A percentile compares a stretch with the other conserved stretches of the same genome.
Evolutionary conservation across 2,113 vertebrate species (phyloP).

Genomic region (Cheilinus undulatus): DNA sequence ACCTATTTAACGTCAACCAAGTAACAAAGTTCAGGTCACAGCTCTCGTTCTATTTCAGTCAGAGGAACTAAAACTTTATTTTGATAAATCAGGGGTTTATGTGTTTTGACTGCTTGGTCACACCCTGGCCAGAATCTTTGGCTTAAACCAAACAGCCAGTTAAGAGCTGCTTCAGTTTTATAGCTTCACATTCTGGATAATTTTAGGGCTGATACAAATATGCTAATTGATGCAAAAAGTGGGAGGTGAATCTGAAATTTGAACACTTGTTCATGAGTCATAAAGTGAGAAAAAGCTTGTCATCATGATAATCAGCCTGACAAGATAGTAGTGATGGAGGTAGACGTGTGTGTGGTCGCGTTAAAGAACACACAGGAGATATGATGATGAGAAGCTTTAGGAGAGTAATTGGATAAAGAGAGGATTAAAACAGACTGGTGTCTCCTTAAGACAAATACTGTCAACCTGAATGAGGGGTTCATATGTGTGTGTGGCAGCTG

Average conservation of each 20-base stretch:
- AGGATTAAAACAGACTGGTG: conserved; percentile 19
- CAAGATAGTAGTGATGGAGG: not conserved
- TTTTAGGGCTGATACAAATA: not conserved
- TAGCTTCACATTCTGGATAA: not conserved
- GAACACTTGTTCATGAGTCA: conserved; percentile 19
- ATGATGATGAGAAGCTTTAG: conserved; percentile 13
- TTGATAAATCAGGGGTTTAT: too few relatives aligned
- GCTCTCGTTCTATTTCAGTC: too few relatives aligned
- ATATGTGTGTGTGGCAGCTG: conserved; percentile 34
- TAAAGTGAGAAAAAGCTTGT: not conserved
- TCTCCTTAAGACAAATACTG: conserved; percentile 18
- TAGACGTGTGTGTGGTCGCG: conserved; percentile 10
- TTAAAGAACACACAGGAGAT: not conserved
- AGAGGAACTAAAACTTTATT: too few relatives aligned
- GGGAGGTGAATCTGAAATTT: not conserved
- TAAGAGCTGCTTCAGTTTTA: too few relatives aligned
- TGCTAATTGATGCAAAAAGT: not conserved
- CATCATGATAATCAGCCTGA: conserved; percentile 8
- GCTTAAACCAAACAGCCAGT: too few relatives aligned
- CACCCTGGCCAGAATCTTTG: not conserved
- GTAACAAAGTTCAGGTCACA: too few relatives aligned
- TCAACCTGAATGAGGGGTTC: conserved; percentile 5
- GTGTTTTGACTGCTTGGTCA: not conserved
- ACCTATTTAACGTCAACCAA: too few relatives aligned
- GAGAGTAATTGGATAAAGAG: conserved; percentile 17